Base-by-base conservation (phyloP, 1,140 invertebrate genomes). In the Eubasilissa regina region DNA sequence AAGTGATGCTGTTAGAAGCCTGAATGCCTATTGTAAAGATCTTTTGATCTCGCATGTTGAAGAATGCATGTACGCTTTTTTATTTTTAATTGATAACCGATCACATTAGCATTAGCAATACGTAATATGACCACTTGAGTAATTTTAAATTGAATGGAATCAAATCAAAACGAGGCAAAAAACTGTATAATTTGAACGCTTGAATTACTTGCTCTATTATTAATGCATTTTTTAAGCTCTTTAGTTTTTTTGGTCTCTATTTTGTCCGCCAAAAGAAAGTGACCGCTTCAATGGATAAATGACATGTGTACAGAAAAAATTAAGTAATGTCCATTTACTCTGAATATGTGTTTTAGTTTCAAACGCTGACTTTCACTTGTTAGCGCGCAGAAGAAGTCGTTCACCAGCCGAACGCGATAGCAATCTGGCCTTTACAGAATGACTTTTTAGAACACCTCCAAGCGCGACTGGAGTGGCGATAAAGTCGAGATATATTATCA, bases 291-390 rank as follows among this genome's bases (percentile, higher is more conserved):
- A 64, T 64, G n/a, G 60, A 64, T 64, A 21, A 64, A 64, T 64
- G 60, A 64, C 60, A 64, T 64, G 60, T 64, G 60, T 64, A n/a
- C 13, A 15, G 60, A 64, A 64, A 64, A 43, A 64, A 64, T 64
- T 4, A 11, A 64, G 25, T 35, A 25, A 64, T 64, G 9, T 11
- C 25, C 58, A 21, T 25, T 64, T 25, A 64, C 60, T 64, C 35
- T 35, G 60, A 43, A 25, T 64, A 64, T 64, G 19, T 21, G 11
- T 19, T 64, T 64, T 12, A 64, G 35, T 35, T 64, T 21, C 25
- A 64, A 12, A 64, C 8, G 19, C 6, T 3, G 4, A 64, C 60
- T 64, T 64, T 64, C 60, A 64, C 60, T 44, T 19, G 60, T 35
- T 35, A 17, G 15, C 9, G 17, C 55, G 55, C 15, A 58, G 17